These are phyloP conservation scores for Ictalurus punctatus DNA, from an alignment of 2,113 vertebrate genomes.

Conservation along the genomic window DNA sequence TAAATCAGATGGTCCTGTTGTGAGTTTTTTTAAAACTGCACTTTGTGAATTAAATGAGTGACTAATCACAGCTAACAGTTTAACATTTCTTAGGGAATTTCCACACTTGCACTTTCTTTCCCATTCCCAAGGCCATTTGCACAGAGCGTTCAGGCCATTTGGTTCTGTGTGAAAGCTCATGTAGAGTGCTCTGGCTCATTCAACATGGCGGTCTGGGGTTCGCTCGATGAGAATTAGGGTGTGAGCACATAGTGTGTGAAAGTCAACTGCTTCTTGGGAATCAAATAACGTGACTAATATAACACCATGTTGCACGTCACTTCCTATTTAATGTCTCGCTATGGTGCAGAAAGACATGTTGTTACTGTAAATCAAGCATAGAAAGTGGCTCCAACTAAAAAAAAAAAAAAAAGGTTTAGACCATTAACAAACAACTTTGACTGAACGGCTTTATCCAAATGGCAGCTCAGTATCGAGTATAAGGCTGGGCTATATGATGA, in stretches of 20 bases:
- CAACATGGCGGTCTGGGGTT: not conserved
- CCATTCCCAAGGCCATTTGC: not conserved
- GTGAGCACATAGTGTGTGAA: not conserved
- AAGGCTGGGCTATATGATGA: not conserved
- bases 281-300: not conserved
- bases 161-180: not conserved
- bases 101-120: not conserved
- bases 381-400: not conserved
- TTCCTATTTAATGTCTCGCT: not conserved
- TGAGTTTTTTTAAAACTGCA: not conserved
- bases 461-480: not conserved
- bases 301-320: not conserved
- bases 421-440: not conserved
- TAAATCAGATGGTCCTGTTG: not conserved
- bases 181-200: not conserved
- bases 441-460: not conserved
- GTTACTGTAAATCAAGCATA: not conserved
- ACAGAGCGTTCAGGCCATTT: not conserved
- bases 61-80: not conserved
- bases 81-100: not conserved
- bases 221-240: not conserved
- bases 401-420: not conserved
- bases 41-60: not conserved
- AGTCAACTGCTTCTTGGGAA: not conserved
- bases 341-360: not conserved